Evolutionary conservation across 1,140 invertebrate species (phyloP).

Genomic region (Ganaspis sp.): DNA sequence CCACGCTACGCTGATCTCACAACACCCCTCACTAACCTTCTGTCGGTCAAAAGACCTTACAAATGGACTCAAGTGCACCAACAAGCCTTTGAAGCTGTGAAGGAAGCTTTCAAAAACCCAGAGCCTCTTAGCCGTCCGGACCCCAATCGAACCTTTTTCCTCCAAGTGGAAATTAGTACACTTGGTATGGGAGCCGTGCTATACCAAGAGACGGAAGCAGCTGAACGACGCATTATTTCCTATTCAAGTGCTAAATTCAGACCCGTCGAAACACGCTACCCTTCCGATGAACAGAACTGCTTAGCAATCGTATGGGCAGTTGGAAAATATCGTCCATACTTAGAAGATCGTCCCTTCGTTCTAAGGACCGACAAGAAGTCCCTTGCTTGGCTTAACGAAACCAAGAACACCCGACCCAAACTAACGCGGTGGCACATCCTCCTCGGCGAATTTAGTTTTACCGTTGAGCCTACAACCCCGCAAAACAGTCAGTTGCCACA

Average conservation of each 20-base stretch:
- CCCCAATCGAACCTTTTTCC: neutral
- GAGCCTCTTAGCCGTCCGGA: slow-evolving; percentile 24
- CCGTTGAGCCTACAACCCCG: slow-evolving; percentile 50
- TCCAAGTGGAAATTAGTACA: slow-evolving; percentile 45
- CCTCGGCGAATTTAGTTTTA: slow-evolving; percentile 54
- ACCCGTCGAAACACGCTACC: slow-evolving; percentile 38
- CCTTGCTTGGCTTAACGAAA: slow-evolving; percentile 45
- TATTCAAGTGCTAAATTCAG: slow-evolving; percentile 38
- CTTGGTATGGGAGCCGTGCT: slow-evolving; percentile 41
- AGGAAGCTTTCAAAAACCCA: neutral
- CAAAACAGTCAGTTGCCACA: slow-evolving; percentile 56
- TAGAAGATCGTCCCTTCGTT: slow-evolving; percentile 55
- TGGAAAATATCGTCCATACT: slow-evolving; percentile 48
- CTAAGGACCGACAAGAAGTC: slow-evolving; percentile 52
- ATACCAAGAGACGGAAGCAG: slow-evolving; percentile 13
- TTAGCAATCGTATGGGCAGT: slow-evolving; percentile 52
- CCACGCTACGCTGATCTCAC: no score
- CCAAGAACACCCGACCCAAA: slow-evolving; percentile 44
- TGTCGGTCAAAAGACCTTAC: neutral
- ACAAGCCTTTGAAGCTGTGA: slow-evolving; percentile 1
- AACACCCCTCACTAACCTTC: slow-evolving; percentile 31
- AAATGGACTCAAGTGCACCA: neutral
- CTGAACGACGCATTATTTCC: slow-evolving; percentile 10
- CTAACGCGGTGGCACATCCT: slow-evolving; percentile 58
- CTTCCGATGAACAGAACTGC: slow-evolving; percentile 46